phyloP scores from a whole-genome alignment of 2,113 vertebrate genomes.

The Hemibagrus wyckioides region DNA sequence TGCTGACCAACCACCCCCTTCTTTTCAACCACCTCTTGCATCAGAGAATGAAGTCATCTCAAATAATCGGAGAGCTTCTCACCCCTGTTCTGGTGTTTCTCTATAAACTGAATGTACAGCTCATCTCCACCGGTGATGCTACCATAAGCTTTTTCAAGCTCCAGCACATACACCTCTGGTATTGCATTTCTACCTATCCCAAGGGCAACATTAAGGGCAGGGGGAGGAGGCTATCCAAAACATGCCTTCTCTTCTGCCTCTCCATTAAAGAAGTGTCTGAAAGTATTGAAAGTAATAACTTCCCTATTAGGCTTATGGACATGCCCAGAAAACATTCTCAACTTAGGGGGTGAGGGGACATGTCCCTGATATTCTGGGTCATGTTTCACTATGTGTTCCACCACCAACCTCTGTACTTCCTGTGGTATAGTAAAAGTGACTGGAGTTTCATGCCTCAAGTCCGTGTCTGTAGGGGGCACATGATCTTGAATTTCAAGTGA shows the following conservation, averaged over 20 bases:
- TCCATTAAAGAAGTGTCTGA: background rate
- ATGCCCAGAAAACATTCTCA: background rate
- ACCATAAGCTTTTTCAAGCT: background rate
- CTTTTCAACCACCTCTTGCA: background rate
- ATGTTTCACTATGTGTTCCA: background rate
- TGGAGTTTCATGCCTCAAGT: background rate
- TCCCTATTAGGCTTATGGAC: background rate
- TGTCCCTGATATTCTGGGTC: background rate
- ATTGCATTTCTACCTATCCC: background rate
- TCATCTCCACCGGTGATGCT: background rate
- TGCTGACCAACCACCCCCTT: background rate
- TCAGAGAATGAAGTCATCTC: background rate
- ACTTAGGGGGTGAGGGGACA: too few relatives aligned
- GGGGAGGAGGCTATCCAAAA: background rate
- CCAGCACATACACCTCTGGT: background rate
- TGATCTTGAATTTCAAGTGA: too few relatives aligned
- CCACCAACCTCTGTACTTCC: background rate
- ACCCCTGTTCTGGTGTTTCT: background rate
- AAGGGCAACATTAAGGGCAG: background rate
- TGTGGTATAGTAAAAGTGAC: background rate
- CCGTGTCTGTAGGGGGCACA: too few relatives aligned
- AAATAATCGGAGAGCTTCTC: background rate
- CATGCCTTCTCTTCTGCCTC: background rate
- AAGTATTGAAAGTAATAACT: too few relatives aligned
- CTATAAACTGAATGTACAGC: background rate